A percentile compares a stretch with the other conserved stretches of the same genome.
phyloP scores from a whole-genome alignment of 2,888 invertebrate genomes.

The Sthenelais limicola region DNA sequence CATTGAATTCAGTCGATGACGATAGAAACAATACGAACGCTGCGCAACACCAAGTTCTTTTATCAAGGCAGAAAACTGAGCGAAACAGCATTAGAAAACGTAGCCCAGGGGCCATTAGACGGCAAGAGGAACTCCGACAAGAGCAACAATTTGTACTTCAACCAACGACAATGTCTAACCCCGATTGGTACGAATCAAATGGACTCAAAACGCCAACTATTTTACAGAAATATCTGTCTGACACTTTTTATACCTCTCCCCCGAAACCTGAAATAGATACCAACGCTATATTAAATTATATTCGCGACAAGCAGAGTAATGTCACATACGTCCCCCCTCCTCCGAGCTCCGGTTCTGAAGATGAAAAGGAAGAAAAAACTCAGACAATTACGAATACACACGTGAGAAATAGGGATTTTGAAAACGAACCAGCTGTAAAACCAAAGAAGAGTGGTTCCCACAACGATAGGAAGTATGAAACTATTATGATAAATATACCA shows the following conservation, averaged over 20 bases:
- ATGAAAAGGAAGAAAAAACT: background rate
- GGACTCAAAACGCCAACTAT: slow-evolving; percentile 4
- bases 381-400: too few relatives aligned
- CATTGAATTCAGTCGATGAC: too few relatives aligned
- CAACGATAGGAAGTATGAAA: too few relatives aligned
- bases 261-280: slow-evolving; percentile 10
- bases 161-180: background rate
- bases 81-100: background rate
- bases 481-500: too few relatives aligned
- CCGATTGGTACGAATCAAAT: slow-evolving; percentile 26
- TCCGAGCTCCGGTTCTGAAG: slow-evolving; percentile 7
- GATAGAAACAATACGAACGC: too few relatives aligned
- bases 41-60: too few relatives aligned
- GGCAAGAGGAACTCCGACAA: background rate
- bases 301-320: slow-evolving; percentile 9
- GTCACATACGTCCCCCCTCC: slow-evolving; percentile 12
- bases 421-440: too few relatives aligned
- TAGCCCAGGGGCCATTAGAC: background rate
- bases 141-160: slow-evolving; percentile 29
- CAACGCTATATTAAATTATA: slow-evolving; percentile 16
- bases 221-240: slow-evolving; percentile 20
- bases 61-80: background rate
- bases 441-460: too few relatives aligned
- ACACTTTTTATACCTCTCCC: background rate
- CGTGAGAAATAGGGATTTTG: too few relatives aligned